Conservation (phyloP, 2,888 invertebrate species). For the Epinotia brunnichana region DNA sequence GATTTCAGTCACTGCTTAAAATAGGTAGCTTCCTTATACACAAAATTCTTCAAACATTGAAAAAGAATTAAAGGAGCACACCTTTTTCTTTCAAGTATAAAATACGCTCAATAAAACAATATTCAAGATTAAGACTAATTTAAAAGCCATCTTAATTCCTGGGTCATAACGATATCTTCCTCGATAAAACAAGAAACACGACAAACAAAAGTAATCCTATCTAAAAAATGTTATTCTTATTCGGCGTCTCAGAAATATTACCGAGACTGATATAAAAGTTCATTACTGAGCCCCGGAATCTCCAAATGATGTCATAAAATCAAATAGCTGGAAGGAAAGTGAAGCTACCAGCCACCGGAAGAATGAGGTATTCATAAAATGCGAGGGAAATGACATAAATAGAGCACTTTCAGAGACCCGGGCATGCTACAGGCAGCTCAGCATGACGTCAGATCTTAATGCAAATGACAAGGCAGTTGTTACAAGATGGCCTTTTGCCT, state of each 20-base stretch:
- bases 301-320: slow-evolving; percentile 45
- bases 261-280: slow-evolving; percentile 43
- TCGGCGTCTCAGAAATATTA: slow-evolving; percentile 42
- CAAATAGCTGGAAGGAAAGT: slow-evolving; percentile 51
- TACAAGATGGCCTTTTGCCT: slow-evolving; percentile 32
- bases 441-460: slow-evolving; percentile 47
- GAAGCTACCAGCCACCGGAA: slow-evolving; percentile 59
- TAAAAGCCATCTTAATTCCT: background rate
- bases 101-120: background rate
- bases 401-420: slow-evolving; percentile 49
- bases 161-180: slow-evolving; percentile 8
- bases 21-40: too few species aligned
- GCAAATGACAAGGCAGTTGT: slow-evolving; percentile 38
- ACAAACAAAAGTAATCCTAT: slow-evolving; percentile 33
- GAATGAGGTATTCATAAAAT: slow-evolving; percentile 56
- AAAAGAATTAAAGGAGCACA: too few species aligned
- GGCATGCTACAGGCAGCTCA: slow-evolving; percentile 53
- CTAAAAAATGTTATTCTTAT: slow-evolving; percentile 41
- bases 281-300: slow-evolving; percentile 41
- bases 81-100: too few species aligned
- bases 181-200: slow-evolving; percentile 8
- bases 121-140: background rate
- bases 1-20: too few species aligned
- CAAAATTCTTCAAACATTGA: too few species aligned
- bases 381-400: slow-evolving; percentile 58